phyloP scores from a whole-genome alignment of 2,113 vertebrate genomes.

The Phalacrocorax carbo region DNA sequence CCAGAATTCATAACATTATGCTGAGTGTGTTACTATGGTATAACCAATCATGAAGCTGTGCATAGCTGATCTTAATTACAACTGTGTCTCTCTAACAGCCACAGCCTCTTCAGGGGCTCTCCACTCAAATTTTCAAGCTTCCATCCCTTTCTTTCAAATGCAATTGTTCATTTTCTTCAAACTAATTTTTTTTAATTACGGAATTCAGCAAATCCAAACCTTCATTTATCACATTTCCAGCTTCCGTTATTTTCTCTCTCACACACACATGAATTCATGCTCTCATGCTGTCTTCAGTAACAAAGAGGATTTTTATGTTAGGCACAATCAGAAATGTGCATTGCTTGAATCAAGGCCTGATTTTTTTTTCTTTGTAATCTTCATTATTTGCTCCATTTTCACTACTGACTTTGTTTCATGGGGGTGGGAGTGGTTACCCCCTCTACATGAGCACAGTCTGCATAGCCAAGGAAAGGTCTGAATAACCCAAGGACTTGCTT shows the following conservation, averaged over 20 bases:
- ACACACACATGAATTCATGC: fast-evolving
- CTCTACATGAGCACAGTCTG: not conserved
- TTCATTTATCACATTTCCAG: not conserved
- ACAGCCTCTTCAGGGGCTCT: not conserved
- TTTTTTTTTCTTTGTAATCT: not conserved
- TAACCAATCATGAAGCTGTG: not conserved
- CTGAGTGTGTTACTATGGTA: not conserved
- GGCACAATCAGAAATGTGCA: not conserved
- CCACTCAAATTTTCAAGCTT: not conserved
- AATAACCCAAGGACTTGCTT: not conserved
- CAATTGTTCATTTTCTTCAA: not conserved
- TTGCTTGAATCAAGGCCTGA: not conserved
- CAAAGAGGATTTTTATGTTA: not conserved
- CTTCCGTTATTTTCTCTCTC: not conserved
- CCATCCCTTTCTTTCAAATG: not conserved
- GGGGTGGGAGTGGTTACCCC: not conserved
- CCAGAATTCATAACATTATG: not conserved
- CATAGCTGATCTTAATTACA: not conserved
- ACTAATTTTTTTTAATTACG: not conserved
- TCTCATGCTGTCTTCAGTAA: not conserved
- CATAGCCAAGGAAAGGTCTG: not conserved
- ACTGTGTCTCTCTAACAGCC: not conserved
- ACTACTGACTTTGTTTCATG: not conserved
- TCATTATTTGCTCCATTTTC: not conserved
- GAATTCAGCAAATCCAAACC: not conserved